A percentile compares a stretch with the other conserved stretches of the same genome.
Conservation (phyloP, 2,888 invertebrate genomes). For the Belgica antarctica region DNA sequence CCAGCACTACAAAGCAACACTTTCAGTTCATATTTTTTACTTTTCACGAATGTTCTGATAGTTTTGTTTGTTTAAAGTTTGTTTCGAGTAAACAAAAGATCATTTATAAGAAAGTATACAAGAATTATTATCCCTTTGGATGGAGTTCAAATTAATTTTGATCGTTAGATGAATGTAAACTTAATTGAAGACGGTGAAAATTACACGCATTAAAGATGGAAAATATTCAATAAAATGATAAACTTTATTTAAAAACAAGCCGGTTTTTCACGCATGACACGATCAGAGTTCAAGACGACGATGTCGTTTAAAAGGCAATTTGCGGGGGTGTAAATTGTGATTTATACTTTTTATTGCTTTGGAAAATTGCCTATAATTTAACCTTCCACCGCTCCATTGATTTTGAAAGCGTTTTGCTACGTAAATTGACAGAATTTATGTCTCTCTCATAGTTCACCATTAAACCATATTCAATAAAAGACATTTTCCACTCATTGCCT, state of each 20-base stretch:
- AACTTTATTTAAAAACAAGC: constrained; percentile 4
- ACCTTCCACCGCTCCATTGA: constrained; percentile 22
- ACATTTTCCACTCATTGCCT: constrained; percentile 7
- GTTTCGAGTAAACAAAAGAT: neutral
- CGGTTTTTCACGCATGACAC: too few species aligned
- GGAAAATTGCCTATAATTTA: constrained; percentile 31
- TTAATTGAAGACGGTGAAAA: too few species aligned
- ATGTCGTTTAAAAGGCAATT: neutral
- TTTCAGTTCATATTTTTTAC: too few species aligned
- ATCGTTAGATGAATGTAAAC: neutral
- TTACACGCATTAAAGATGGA: neutral
- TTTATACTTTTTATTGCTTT: neutral
- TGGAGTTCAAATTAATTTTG: neutral
- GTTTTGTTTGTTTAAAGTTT: too few species aligned
- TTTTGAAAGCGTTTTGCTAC: constrained; percentile 30
- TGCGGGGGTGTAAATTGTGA: constrained; percentile 25
- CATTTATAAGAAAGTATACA: neutral
- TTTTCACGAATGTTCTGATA: too few species aligned
- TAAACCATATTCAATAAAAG: constrained; percentile 25
- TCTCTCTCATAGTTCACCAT: constrained; percentile 31
- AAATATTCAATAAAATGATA: neutral
- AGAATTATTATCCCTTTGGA: neutral
- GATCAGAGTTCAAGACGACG: neutral
- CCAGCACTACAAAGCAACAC: too few species aligned
- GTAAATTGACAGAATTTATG: constrained; percentile 36